Conservation (phyloP, 2,797 vertebrate species). For the Pygocentrus nattereri region DNA sequence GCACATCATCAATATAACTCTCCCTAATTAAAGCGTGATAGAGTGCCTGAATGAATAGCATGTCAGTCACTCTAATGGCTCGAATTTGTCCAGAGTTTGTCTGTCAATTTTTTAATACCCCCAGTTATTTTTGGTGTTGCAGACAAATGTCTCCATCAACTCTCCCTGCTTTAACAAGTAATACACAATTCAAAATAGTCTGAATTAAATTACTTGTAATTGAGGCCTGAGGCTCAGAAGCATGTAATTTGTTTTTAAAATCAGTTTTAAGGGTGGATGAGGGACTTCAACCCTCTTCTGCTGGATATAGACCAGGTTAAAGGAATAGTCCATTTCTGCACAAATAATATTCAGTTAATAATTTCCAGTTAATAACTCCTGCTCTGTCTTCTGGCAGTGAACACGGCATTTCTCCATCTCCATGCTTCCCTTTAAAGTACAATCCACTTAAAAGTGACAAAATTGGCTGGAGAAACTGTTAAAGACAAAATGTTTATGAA, state of each 20-base stretch:
- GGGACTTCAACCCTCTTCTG: slow-evolving; percentile 14
- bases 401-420: neutral
- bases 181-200: slow-evolving; percentile 34
- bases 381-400: no score
- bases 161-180: slow-evolving; percentile 30
- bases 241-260: slow-evolving; percentile 54
- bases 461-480: neutral
- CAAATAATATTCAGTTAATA: neutral
- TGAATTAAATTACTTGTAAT: slow-evolving; percentile 49
- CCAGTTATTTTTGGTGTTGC: neutral
- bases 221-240: slow-evolving; percentile 40
- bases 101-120: slow-evolving; percentile 2
- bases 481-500: neutral
- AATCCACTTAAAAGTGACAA: neutral
- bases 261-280: slow-evolving; percentile 33
- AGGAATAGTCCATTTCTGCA: slow-evolving; percentile 19
- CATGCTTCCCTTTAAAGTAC: neutral
- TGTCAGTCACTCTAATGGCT: slow-evolving; percentile 39
- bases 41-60: neutral
- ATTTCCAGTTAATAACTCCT: slow-evolving; percentile 1
- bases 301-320: slow-evolving; percentile 35
- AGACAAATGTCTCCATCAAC: slow-evolving; percentile 23
- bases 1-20: neutral
- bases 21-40: slow-evolving; percentile 6
- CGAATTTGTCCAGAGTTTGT: slow-evolving; percentile 18